Conservation (phyloP, 2,113 vertebrate species). For the Chroicocephalus ridibundus region DNA sequence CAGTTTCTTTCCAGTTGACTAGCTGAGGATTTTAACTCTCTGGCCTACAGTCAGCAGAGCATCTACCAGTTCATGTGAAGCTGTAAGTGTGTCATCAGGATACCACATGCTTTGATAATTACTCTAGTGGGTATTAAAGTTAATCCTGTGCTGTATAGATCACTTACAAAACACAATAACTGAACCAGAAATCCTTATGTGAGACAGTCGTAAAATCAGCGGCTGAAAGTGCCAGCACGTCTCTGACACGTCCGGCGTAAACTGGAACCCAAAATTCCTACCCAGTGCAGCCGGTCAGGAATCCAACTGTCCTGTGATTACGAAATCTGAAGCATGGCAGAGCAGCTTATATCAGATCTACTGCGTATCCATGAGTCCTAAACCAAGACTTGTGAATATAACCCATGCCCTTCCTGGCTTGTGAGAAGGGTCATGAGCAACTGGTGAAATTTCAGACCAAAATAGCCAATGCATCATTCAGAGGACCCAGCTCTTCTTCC, state of each 20-base stretch:
- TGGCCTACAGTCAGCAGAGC: slow-evolving; percentile 13
- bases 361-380: slow-evolving; percentile 12
- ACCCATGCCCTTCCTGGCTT: slow-evolving; percentile 52
- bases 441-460: slow-evolving; percentile 54
- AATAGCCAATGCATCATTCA: slow-evolving; percentile 55
- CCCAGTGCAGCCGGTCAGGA: slow-evolving; percentile 44
- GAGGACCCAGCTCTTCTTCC: slow-evolving; percentile 8
- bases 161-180: slow-evolving; percentile 74
- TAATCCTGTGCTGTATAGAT: slow-evolving; percentile 74
- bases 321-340: slow-evolving; percentile 57
- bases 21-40: not conserved
- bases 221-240: slow-evolving; percentile 55
- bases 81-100: slow-evolving; percentile 64
- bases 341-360: slow-evolving; percentile 68
- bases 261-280: slow-evolving; percentile 50
- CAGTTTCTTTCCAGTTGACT: not conserved
- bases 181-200: slow-evolving; percentile 71
- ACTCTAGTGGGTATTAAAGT: slow-evolving; percentile 72
- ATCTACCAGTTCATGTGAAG: slow-evolving; percentile 28
- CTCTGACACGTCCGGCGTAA: slow-evolving; percentile 50
- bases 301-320: slow-evolving; percentile 34
- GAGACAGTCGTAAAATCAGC: slow-evolving; percentile 70
- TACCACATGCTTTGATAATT: slow-evolving; percentile 65
- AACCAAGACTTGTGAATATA: slow-evolving; percentile 67
- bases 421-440: slow-evolving; percentile 50